phyloP scores from a whole-genome alignment of 2,888 invertebrate genomes.

The Tipula helvola region DNA sequence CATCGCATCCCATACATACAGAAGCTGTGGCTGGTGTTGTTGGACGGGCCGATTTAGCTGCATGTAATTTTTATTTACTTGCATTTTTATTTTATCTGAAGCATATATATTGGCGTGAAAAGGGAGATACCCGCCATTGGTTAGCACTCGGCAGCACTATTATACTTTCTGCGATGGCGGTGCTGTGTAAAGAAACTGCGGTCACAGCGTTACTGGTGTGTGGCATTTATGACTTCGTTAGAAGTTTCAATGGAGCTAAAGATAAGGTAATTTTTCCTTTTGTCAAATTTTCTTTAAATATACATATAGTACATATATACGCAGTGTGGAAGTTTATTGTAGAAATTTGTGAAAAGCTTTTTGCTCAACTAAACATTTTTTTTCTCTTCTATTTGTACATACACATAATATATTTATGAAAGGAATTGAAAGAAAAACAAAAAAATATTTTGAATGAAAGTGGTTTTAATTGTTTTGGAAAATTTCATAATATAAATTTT shows the following conservation, averaged over 20 bases:
- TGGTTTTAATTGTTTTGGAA: background rate
- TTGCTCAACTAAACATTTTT: background rate
- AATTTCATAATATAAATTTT: background rate
- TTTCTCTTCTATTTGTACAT: background rate
- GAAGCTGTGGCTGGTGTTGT: constrained; percentile 95
- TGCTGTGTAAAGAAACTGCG: constrained; percentile 92
- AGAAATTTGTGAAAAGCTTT: background rate
- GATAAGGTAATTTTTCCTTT: constrained; percentile 41
- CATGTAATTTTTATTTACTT: constrained; percentile 79
- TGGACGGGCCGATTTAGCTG: constrained; percentile 86
- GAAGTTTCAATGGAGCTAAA: constrained; percentile 34
- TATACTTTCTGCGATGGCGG: constrained; percentile 61
- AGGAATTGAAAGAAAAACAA: background rate
- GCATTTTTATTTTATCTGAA: constrained; percentile 76
- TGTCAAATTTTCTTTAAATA: background rate
- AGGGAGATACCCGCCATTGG: constrained; percentile 38
- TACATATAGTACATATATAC: no score
- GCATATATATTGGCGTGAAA: constrained; percentile 55
- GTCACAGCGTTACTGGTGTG: constrained; percentile 85
- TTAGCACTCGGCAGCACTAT: constrained; percentile 48
- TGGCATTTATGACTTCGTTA: constrained; percentile 72
- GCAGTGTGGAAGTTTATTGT: background rate
- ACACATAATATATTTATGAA: background rate
- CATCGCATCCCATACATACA: constrained; percentile 91
- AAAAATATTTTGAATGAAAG: background rate